phyloP scores from a whole-genome alignment of 2,113 vertebrate genomes.

The Anser cygnoides region DNA sequence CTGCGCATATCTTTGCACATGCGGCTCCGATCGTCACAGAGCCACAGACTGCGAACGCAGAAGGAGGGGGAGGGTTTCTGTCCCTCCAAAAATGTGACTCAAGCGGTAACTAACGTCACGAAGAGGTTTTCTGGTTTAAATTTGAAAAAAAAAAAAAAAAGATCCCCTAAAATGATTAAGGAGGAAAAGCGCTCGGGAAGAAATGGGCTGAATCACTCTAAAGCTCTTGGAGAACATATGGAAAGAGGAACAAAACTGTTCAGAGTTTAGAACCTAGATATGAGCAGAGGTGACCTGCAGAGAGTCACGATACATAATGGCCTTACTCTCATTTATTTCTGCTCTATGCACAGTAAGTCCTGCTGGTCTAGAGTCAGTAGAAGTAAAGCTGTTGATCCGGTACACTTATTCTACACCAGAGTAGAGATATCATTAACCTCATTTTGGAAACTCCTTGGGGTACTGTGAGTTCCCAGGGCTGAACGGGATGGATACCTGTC shows the following conservation, averaged over 20 bases:
- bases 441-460: not conserved
- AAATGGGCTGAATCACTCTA: constrained; percentile 16
- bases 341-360: constrained; percentile 22
- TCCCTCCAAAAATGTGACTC: constrained; percentile 39
- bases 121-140: constrained; percentile 35
- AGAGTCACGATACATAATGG: not conserved
- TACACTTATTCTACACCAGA: constrained; percentile 11
- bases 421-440: constrained; percentile 5
- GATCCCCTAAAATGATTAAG: constrained; percentile 22
- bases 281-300: not conserved
- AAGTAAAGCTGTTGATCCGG: constrained; percentile 46
- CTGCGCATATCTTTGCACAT: not conserved
- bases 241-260: constrained; percentile 20
- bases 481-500: not conserved
- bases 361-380: not conserved
- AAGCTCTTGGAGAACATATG: constrained; percentile 3
- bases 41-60: not conserved
- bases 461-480: not conserved
- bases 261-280: not conserved
- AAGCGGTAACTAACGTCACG: not conserved
- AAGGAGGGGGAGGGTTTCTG: constrained; percentile 16
- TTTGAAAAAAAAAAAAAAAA: constrained; percentile 15
- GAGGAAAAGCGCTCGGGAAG: constrained; percentile 36
- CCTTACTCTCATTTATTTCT: constrained; percentile 35
- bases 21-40: not conserved